These are phyloP conservation scores for Parauchenoglanis punctatus DNA, from an alignment of 2,797 vertebrate genomes.

Conservation along the genomic window DNA sequence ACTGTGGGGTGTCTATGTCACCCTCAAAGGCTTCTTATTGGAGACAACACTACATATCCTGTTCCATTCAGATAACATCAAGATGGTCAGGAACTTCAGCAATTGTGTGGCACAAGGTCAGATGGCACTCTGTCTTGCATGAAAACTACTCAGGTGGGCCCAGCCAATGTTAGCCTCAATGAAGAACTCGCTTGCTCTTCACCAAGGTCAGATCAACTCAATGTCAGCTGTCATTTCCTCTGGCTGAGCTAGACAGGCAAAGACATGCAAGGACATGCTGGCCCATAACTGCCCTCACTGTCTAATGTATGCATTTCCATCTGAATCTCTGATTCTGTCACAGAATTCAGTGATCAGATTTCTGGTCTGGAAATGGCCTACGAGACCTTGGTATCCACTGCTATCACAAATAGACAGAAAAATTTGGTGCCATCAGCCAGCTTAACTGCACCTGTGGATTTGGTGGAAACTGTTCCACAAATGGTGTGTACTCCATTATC, in stretches of 20 bases:
- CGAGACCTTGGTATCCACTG: not conserved
- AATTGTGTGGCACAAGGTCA: not conserved
- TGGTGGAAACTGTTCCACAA: not conserved
- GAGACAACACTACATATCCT: not conserved
- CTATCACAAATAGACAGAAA: not conserved
- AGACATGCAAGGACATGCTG: not conserved
- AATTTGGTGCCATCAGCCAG: not conserved
- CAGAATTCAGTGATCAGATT: not conserved
- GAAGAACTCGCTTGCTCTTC: not conserved
- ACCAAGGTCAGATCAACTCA: not conserved
- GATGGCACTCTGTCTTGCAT: not conserved
- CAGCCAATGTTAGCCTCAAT: not conserved
- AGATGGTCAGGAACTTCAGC: not conserved
- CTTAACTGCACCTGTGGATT: not conserved
- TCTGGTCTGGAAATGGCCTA: not conserved
- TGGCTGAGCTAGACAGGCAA: not conserved
- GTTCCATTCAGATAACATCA: not conserved
- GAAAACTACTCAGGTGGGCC: not conserved
- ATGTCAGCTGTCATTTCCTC: not conserved
- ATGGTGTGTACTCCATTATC: not conserved
- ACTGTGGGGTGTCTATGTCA: not conserved
- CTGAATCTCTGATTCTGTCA: not conserved
- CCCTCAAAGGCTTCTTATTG: not conserved
- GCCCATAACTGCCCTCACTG: not conserved
- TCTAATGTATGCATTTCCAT: not conserved